Percentiles rank a stretch among this genome's conserved stretches.
These are phyloP conservation scores for Corvus hawaiiensis DNA, from an alignment of 2,113 vertebrate genomes.

Conservation along the genomic window DNA sequence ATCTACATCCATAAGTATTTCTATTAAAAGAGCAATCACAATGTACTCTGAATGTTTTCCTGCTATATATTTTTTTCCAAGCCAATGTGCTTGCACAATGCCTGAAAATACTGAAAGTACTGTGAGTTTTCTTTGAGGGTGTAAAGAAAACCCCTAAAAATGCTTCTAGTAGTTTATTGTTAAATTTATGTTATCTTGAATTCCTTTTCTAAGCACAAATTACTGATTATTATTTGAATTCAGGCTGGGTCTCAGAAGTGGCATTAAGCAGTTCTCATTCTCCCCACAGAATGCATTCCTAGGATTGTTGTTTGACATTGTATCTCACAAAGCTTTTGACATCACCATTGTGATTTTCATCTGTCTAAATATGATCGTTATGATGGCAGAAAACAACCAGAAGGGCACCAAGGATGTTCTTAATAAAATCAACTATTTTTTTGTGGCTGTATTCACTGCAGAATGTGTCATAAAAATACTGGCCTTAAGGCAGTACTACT, in stretches of 20 bases:
- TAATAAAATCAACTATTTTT: conserved; percentile 83
- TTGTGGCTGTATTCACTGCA: conserved; percentile 86
- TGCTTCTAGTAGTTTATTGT: neutral
- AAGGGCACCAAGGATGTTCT: conserved; percentile 70
- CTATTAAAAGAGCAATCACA: neutral
- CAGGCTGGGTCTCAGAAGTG: neutral
- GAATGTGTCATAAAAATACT: conserved; percentile 91
- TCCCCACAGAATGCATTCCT: conserved; percentile 81
- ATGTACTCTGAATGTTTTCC: neutral
- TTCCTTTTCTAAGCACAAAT: neutral
- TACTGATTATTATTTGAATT: neutral
- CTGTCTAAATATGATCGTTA: conserved; percentile 90
- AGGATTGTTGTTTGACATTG: conserved; percentile 86
- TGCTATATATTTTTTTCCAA: neutral
- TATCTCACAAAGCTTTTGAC: conserved; percentile 89
- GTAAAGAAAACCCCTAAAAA: neutral
- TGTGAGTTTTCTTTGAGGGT: neutral
- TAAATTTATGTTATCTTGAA: neutral
- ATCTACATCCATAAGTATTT: neutral
- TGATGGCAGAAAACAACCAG: conserved; percentile 85
- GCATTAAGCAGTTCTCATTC: neutral
- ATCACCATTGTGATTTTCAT: conserved; percentile 88
- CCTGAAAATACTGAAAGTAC: neutral
- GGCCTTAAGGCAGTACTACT: conserved; percentile 91
- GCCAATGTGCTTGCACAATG: neutral